Evolutionary conservation across 2,888 invertebrate genomes (phyloP).

Genomic region (Eledone cirrhosa): DNA sequence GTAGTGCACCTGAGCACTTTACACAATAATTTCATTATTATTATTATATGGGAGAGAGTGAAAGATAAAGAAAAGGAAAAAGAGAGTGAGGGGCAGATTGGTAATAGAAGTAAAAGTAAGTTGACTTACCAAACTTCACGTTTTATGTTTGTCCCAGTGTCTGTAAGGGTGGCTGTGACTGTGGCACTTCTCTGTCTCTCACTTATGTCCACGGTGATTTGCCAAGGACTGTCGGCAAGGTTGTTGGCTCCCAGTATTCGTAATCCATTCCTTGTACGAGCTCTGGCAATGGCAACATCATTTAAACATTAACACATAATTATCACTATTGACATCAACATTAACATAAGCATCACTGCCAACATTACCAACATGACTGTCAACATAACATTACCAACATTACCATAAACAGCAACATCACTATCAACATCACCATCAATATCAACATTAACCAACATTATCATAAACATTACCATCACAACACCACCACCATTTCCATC

Average conservation of each 20-base stretch:
- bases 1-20: too few relatives aligned
- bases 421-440: too few relatives aligned
- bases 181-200: constrained; percentile 87
- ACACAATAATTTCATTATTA: too few relatives aligned
- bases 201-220: constrained; percentile 85
- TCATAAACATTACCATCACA: too few relatives aligned
- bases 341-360: too few relatives aligned
- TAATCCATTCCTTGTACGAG: constrained; percentile 88
- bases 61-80: neutral
- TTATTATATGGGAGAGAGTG: neutral
- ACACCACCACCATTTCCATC: too few relatives aligned
- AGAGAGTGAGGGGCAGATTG: neutral
- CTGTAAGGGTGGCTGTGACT: constrained; percentile 76
- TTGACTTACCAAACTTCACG: constrained; percentile 54
- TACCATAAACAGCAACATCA: too few relatives aligned
- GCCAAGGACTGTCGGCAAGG: constrained; percentile 80
- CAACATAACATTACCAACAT: too few relatives aligned
- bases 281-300: constrained; percentile 70
- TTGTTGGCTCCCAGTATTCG: constrained; percentile 84
- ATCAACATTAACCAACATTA: too few relatives aligned
- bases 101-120: neutral
- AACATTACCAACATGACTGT: too few relatives aligned
- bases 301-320: too few relatives aligned
- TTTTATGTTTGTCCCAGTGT: constrained; percentile 51
- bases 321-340: too few relatives aligned